Evolutionary conservation across 37 sponge, comb jelly and placozoan genomes (phyloP).

Genomic region (Bolinopsis microptera): DNA sequence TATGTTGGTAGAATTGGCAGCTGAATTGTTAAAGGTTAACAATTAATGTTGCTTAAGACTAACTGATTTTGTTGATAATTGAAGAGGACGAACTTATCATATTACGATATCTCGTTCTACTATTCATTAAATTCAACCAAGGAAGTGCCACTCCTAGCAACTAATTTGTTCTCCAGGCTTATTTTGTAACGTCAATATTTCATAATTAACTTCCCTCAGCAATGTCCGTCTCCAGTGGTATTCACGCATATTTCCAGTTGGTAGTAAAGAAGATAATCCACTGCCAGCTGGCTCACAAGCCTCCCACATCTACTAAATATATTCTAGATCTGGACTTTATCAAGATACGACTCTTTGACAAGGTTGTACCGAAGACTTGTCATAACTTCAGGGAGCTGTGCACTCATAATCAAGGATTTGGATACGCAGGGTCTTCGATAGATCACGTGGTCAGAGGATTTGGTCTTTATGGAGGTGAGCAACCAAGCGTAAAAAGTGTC

Average conservation of each 20-base stretch:
- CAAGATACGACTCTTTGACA: constrained; percentile 30
- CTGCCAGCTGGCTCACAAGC: neutral
- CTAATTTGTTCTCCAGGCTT: no score
- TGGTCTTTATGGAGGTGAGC: constrained; percentile 33
- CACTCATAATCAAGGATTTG: neutral
- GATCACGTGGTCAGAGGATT: constrained; percentile 58
- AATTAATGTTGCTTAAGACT: no score
- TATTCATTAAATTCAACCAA: no score
- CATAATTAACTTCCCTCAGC: neutral
- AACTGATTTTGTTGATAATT: no score
- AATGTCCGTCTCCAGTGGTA: neutral
- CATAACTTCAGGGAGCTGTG: constrained; percentile 5
- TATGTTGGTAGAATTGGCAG: no score
- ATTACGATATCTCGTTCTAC: no score
- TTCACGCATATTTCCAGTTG: neutral
- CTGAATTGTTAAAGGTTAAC: no score
- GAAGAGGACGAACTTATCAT: no score
- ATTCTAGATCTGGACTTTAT: neutral
- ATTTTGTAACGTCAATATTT: no score
- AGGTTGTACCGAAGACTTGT: neutral
- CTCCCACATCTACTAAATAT: neutral
- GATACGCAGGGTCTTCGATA: neutral
- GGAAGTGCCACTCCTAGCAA: no score
- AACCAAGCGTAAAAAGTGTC: no score
- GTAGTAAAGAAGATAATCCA: neutral